Conservation (phyloP, 2,888 invertebrate genomes). For the Mythimna albipuncta region DNA sequence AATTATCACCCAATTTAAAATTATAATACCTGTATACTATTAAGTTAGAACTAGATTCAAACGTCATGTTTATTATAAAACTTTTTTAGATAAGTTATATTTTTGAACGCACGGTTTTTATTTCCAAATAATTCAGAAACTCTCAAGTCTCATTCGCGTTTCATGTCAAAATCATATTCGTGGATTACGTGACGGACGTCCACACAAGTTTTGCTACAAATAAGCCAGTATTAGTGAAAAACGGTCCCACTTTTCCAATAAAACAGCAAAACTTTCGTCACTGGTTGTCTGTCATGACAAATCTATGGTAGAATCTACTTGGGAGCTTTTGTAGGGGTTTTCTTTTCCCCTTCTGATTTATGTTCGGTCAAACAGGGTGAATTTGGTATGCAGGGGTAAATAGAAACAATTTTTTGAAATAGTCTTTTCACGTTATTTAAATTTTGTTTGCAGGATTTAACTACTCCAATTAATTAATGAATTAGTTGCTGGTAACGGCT, state of each 20-base stretch:
- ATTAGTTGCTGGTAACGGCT: too few relatives aligned
- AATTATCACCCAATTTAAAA: conserved; percentile 21
- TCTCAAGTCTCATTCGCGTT: conserved; percentile 24
- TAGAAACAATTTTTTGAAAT: too few relatives aligned
- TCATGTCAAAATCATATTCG: conserved; percentile 42
- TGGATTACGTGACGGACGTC: conserved; percentile 54
- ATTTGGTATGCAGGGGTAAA: too few relatives aligned
- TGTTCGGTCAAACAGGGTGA: conserved; percentile 38
- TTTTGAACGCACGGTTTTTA: conserved; percentile 13
- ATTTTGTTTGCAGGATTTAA: too few relatives aligned
- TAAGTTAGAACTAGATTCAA: conserved; percentile 19
- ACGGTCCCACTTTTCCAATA: conserved; percentile 68
- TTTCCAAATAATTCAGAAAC: conserved; percentile 13
- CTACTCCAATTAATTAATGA: too few relatives aligned
- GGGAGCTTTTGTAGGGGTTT: conserved; percentile 59
- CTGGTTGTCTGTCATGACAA: conserved; percentile 71
- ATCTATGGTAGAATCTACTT: conserved; percentile 59
- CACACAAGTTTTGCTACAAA: conserved; percentile 55
- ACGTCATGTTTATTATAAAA: conserved; percentile 13
- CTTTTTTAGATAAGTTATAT: conserved; percentile 1
- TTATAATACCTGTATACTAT: conserved; percentile 7
- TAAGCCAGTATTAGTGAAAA: conserved; percentile 57
- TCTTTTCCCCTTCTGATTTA: conserved; percentile 71
- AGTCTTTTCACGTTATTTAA: too few relatives aligned
- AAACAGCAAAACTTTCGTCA: conserved; percentile 72